phyloP scores from a whole-genome alignment of 2,113 vertebrate genomes.

The Tauraco erythrolophus region DNA sequence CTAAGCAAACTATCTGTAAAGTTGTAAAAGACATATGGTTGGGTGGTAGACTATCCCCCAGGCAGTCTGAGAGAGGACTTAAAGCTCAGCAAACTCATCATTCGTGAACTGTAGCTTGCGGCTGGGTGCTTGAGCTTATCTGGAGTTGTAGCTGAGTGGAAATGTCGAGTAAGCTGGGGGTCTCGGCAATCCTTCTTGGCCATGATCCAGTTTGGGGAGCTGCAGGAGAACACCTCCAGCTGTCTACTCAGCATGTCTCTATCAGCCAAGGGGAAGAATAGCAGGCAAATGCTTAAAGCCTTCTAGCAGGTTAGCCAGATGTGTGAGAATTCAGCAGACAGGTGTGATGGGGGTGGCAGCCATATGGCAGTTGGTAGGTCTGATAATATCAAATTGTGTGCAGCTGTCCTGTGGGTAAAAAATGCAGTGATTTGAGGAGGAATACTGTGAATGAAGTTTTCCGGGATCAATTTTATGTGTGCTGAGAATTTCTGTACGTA shows the following conservation, averaged over 20 bases:
- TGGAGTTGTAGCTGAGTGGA: not conserved
- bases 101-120: not conserved
- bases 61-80: not conserved
- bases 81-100: not conserved
- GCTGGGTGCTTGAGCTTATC: not conserved
- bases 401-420: not conserved
- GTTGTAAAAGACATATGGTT: not conserved
- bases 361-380: not conserved
- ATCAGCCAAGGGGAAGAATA: not conserved
- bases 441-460: fast-evolving
- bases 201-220: not conserved
- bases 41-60: not conserved
- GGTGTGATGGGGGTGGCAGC: not conserved
- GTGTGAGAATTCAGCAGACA: not conserved
- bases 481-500: not conserved
- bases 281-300: not conserved
- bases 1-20: not conserved
- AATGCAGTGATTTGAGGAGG: not conserved
- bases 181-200: not conserved
- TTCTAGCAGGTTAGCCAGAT: not conserved
- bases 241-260: not conserved
- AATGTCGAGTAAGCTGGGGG: not conserved
- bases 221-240: not conserved
- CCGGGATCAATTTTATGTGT: not conserved
- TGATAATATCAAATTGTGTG: not conserved